phyloP scores from a whole-genome alignment of 2,888 invertebrate genomes.

The Teleiodes luculella region DNA sequence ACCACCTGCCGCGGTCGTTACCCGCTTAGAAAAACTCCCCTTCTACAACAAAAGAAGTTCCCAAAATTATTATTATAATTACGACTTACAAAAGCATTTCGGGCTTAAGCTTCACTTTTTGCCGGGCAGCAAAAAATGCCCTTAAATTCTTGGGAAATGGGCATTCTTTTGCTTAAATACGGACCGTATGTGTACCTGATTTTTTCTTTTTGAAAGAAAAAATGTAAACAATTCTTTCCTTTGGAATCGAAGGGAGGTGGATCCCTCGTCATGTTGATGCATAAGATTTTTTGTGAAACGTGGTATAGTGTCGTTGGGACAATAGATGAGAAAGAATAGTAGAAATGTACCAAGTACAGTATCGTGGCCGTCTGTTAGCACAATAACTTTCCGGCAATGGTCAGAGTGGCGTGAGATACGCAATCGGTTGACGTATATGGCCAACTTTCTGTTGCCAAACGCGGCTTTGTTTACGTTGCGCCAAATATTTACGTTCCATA shows the following conservation, averaged over 20 bases:
- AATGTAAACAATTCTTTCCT: slow-evolving; percentile 68
- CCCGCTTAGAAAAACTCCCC: slow-evolving; percentile 72
- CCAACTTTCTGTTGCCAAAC: slow-evolving; percentile 19
- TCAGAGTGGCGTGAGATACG: slow-evolving; percentile 34
- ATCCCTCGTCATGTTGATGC: slow-evolving; percentile 32
- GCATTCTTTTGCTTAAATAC: slow-evolving; percentile 49
- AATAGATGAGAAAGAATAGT: slow-evolving; percentile 23
- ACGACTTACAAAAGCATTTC: slow-evolving; percentile 64
- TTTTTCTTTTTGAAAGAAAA: slow-evolving; percentile 45
- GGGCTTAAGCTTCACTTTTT: slow-evolving; percentile 60
- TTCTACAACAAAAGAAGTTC: slow-evolving; percentile 66
- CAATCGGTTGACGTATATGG: slow-evolving; percentile 10
- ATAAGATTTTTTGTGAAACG: slow-evolving; percentile 26
- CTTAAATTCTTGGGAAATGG: slow-evolving; percentile 54
- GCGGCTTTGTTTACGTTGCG: slow-evolving; percentile 16
- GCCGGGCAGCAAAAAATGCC: slow-evolving; percentile 55
- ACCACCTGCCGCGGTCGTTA: slow-evolving; percentile 76
- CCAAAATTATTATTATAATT: slow-evolving; percentile 75
- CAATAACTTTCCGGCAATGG: slow-evolving; percentile 28
- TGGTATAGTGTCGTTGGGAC: slow-evolving; percentile 24
- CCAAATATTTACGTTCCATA: slow-evolving; percentile 22
- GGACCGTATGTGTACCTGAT: slow-evolving; percentile 45
- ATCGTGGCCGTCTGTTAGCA: background rate
- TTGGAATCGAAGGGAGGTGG: slow-evolving; percentile 26
- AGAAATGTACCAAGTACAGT: background rate